Evolutionary conservation across 2,113 vertebrate genomes (phyloP).

Genomic region (Hemiscyllium ocellatum): DNA sequence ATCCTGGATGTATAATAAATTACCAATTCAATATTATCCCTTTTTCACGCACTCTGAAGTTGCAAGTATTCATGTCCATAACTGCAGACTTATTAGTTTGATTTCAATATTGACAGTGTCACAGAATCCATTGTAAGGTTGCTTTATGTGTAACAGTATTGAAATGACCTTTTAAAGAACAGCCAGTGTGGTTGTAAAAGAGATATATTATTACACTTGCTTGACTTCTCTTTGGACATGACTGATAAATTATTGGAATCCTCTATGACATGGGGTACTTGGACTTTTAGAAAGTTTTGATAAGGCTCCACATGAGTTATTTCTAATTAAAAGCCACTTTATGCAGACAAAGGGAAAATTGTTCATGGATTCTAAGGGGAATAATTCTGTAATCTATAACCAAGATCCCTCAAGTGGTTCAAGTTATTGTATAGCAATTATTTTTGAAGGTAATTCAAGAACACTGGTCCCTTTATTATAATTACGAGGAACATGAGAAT

Average conservation of each 20-base stretch:
- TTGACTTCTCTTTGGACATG: neutral
- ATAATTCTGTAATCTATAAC: neutral
- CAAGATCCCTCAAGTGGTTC: slow-evolving; percentile 14
- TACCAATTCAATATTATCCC: neutral
- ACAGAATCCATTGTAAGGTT: neutral
- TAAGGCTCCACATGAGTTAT: neutral
- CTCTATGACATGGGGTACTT: neutral
- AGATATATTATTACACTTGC: neutral
- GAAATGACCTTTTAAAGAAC: neutral
- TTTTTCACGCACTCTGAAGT: neutral
- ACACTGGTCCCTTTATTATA: neutral
- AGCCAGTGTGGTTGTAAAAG: neutral
- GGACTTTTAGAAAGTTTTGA: neutral
- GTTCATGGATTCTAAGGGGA: neutral
- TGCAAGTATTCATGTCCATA: neutral
- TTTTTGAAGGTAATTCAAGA: slow-evolving; percentile 16
- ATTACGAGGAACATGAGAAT: neutral
- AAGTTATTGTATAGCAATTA: slow-evolving; percentile 24
- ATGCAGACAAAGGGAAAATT: neutral
- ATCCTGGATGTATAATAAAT: neutral
- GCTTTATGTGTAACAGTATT: neutral
- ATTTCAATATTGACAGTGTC: neutral
- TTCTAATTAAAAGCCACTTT: neutral
- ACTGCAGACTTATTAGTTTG: neutral
- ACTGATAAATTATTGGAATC: neutral